Percentiles rank a stretch among this genome's conserved stretches.
These are phyloP conservation scores for Protaetia brevitarsis DNA, from an alignment of 1,140 invertebrate species.

Conservation along the genomic window DNA sequence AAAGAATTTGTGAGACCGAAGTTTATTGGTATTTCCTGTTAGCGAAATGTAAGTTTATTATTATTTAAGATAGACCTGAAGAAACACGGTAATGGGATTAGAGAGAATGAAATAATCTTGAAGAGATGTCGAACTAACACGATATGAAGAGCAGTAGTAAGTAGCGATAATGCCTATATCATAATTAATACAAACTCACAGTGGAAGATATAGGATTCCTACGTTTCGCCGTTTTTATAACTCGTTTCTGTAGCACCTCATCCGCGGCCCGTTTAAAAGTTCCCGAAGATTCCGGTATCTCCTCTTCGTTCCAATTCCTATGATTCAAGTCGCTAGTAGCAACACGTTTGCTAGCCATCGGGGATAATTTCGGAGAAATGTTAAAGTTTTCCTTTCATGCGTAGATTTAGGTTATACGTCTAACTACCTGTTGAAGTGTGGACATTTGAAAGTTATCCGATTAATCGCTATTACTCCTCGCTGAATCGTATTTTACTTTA, in stretches of 20 bases:
- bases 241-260: conserved; percentile 69
- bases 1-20: no score
- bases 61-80: no score
- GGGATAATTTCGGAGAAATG: neutral
- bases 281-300: conserved; percentile 74
- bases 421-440: conserved; percentile 7
- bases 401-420: neutral
- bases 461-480: no score
- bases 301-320: conserved; percentile 88
- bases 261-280: conserved; percentile 66
- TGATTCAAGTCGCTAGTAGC: conserved; percentile 78
- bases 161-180: no score
- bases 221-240: conserved; percentile 75
- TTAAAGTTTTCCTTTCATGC: neutral
- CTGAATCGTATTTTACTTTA: no score
- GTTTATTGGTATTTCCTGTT: no score
- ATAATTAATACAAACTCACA: no score
- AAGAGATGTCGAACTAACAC: no score
- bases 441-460: neutral
- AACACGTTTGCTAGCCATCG: conserved; percentile 58
- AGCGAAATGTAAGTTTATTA: no score
- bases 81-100: no score
- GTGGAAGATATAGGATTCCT: conserved; percentile 45
- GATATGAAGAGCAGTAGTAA: no score
- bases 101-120: no score